These are phyloP conservation scores for Cotesia typhae DNA, from an alignment of 1,140 invertebrate genomes.

Conservation along the genomic window DNA sequence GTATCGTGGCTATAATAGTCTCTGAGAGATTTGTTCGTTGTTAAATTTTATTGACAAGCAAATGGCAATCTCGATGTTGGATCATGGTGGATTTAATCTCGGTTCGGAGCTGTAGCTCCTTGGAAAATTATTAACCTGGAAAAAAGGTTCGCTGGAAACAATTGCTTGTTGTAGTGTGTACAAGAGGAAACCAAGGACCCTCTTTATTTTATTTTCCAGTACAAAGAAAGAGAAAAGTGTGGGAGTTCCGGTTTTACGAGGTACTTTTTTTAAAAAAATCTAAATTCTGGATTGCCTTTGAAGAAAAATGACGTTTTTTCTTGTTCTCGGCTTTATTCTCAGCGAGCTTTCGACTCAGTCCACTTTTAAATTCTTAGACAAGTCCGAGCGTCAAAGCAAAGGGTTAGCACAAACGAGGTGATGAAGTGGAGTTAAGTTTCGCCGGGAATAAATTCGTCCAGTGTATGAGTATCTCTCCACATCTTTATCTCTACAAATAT, in stretches of 20 bases:
- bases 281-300: conserved; percentile 41
- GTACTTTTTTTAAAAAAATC: conserved; percentile 42
- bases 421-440: background rate
- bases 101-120: background rate
- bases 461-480: too few species aligned
- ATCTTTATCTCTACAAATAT: too few species aligned
- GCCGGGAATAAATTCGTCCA: too few species aligned
- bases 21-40: too few species aligned
- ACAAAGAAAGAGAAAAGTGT: conserved; percentile 33
- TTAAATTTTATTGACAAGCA: too few species aligned
- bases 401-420: conserved; percentile 26
- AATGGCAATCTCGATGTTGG: background rate
- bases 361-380: conserved; percentile 12
- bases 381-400: conserved; percentile 36
- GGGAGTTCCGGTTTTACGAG: conserved; percentile 43
- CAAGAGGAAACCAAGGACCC: conserved; percentile 36
- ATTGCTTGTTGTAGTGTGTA: conserved; percentile 44
- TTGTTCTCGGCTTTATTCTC: conserved; percentile 7
- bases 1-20: too few species aligned
- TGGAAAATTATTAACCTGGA: conserved; percentile 3
- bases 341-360: background rate
- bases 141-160: conserved; percentile 39
- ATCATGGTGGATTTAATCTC: conserved; percentile 3
- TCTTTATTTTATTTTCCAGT: conserved; percentile 31
- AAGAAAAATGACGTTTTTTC: conserved; percentile 26